Evolutionary conservation across 2,113 vertebrate genomes (phyloP), one percentile per base, ranked within the genome.

Genomic region (Tachysurus fulvidraco): DNA sequence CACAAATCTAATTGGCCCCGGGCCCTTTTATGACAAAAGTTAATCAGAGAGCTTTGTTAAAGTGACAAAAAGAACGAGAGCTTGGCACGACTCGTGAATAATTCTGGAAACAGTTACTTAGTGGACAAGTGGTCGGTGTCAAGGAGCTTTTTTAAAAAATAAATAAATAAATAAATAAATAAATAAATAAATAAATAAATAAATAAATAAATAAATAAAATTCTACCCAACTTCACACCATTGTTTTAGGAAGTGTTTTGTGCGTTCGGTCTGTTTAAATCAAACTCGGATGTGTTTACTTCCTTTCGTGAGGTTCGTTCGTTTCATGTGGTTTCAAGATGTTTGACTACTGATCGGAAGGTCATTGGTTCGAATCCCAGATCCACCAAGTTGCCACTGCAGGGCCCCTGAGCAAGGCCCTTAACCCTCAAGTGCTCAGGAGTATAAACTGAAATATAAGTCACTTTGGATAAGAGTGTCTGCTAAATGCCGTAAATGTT

Each of bases 1-100:
- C 76, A 87, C 73, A 89, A 90, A 93, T 93, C 90, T 92, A 93
- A 94, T 94, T 93, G 93, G 91, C 91, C 85, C 84, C 64, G 89
- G 86, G 91, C 91, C 86, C 89, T 78, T 92, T 94, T 91, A 92
- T 93, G 92, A 93, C 92, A 92, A 92, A 91, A 92, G 91, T 93
- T 94, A 92, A 95, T 95, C 93, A 93, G 89, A 87, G 76, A 59
- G 89, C 88, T 93, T 94, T 94, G 92, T 93, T 91, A 91, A 90
- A 92, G 91, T 92, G 93, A 92, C 90, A 93, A 87, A 91, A 91
- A 90, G 90, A 92, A 93, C 89, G 92, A 86, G 88, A 87, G 90
- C 89, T 87, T 90, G 90, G 91, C 91, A 88, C 85, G 81, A 83
- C 88, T 82, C 77, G 82, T 83, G 90, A 88, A 90, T 83, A 14